Percentiles rank a stretch among this genome's conserved stretches.
phyloP scores from a whole-genome alignment of 2,797 vertebrate species.

The Glyptemys insculpta region DNA sequence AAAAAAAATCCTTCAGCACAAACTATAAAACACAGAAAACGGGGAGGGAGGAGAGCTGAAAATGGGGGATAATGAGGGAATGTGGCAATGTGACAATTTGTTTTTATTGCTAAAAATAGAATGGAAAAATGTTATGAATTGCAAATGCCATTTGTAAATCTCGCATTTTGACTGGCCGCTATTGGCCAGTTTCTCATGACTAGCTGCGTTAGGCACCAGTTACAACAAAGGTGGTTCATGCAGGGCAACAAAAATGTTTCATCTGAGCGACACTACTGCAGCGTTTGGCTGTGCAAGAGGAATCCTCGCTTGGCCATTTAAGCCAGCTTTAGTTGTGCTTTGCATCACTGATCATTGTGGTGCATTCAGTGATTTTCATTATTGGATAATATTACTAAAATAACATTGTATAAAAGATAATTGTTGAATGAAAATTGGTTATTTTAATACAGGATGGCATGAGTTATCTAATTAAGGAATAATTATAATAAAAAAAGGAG shows the following conservation, averaged over 20 bases:
- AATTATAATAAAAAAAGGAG: background rate
- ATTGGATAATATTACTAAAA: conserved; percentile 55
- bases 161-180: background rate
- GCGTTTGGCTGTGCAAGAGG: background rate
- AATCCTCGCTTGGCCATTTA: background rate
- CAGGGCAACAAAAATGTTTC: background rate
- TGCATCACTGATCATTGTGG: background rate
- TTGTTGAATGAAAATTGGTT: background rate
- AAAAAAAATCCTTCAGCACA: too few species aligned
- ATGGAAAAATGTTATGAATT: background rate
- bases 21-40: background rate
- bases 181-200: background rate
- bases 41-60: background rate
- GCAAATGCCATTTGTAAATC: background rate
- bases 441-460: background rate
- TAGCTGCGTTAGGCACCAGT: background rate
- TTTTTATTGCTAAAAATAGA: background rate
- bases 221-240: background rate
- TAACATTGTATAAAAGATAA: conserved; percentile 51
- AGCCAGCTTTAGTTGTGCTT: background rate
- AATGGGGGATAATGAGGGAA: background rate
- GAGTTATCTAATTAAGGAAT: background rate
- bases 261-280: background rate
- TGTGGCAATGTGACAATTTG: background rate
- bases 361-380: background rate